Evolutionary conservation across 2,113 vertebrate species (phyloP).

Genomic region (Crotalus horridus): DNA sequence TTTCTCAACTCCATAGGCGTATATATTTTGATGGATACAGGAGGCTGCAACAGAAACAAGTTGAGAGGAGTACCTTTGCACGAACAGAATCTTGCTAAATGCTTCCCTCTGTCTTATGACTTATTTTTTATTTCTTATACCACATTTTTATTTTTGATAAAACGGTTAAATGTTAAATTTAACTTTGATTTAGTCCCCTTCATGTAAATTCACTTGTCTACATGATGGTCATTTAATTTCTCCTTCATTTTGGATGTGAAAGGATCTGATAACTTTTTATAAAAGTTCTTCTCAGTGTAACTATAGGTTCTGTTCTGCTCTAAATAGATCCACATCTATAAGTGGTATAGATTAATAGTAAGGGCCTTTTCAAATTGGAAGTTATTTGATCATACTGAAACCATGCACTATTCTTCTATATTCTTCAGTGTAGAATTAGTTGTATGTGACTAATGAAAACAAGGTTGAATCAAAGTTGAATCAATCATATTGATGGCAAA

Average conservation of each 20-base stretch:
- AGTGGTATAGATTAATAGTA: conserved; percentile 20
- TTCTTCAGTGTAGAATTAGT: conserved; percentile 31
- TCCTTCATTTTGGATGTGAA: conserved; percentile 25
- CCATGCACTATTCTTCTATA: conserved; percentile 31
- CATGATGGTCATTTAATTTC: conserved; percentile 41
- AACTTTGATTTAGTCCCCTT: not conserved
- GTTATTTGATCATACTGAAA: conserved; percentile 37
- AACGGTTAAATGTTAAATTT: conserved; percentile 64
- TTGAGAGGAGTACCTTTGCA: not conserved
- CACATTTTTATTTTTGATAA: conserved; percentile 62
- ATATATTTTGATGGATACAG: not conserved
- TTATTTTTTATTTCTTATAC: conserved; percentile 55
- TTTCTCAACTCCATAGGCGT: not conserved
- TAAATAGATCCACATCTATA: conserved; percentile 30
- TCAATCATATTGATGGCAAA: conserved; percentile 45
- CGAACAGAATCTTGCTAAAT: not conserved
- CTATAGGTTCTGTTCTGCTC: not conserved
- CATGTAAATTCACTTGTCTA: not conserved
- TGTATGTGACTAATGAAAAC: conserved; percentile 23
- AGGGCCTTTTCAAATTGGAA: not conserved
- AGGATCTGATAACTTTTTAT: conserved; percentile 21
- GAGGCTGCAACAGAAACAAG: not conserved
- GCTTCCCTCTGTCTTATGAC: not conserved
- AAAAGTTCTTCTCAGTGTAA: not conserved
- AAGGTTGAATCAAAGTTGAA: conserved; percentile 41